phyloP scores from a whole-genome alignment of 1,140 invertebrate genomes.

The Calliopsis andreniformis region DNA sequence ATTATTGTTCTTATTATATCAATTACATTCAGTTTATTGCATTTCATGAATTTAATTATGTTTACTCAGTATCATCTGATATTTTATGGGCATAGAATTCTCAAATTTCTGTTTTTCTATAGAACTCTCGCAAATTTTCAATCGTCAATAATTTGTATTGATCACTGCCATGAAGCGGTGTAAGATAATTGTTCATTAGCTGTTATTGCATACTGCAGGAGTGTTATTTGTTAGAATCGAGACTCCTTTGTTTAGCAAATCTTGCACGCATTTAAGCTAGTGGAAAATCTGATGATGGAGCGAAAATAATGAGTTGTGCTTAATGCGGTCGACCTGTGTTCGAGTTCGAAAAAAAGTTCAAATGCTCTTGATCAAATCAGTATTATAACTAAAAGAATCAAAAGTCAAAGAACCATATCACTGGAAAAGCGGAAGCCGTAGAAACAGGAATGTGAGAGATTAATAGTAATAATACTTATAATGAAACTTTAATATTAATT shows the following conservation, averaged over 20 bases:
- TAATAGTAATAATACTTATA: constrained; percentile 36
- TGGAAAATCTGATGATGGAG: neutral
- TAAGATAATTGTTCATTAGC: neutral
- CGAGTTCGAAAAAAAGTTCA: constrained; percentile 49
- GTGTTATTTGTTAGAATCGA: neutral
- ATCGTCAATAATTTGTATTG: neutral
- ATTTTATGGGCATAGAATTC: neutral
- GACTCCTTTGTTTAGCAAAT: constrained; percentile 43
- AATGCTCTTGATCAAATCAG: constrained; percentile 71
- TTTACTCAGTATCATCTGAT: neutral
- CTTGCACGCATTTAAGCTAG: constrained; percentile 14
- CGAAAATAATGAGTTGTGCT: neutral
- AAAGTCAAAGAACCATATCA: constrained; percentile 64
- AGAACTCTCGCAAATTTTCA: neutral
- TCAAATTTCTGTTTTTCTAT: neutral
- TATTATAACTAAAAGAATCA: constrained; percentile 70
- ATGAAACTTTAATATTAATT: constrained; percentile 39
- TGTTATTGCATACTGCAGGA: neutral
- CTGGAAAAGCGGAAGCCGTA: constrained; percentile 33
- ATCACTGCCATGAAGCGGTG: neutral
- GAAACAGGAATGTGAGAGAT: constrained; percentile 45
- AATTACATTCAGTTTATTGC: constrained; percentile 10
- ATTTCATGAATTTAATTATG: constrained; percentile 6
- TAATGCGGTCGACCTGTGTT: constrained; percentile 10
- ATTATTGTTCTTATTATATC: constrained; percentile 6